Evolutionary conservation across 2,113 vertebrate species (phyloP).

Genomic region (Mesembrinibis cayennensis): DNA sequence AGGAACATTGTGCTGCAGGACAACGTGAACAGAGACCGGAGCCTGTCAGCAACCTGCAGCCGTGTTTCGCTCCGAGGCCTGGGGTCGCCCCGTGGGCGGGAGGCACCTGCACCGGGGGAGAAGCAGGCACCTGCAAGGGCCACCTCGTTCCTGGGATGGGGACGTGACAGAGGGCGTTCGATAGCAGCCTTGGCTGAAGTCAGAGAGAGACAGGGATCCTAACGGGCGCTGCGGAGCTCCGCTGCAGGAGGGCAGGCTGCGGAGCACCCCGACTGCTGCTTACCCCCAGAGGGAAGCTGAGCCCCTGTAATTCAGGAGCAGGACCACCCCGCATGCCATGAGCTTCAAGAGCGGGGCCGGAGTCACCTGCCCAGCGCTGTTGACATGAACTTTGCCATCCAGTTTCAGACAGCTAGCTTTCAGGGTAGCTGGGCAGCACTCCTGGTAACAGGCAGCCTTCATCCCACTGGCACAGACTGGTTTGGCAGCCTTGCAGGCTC

Average conservation of each 20-base stretch:
- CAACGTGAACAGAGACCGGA: rapidly evolving
- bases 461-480: constrained; percentile 26
- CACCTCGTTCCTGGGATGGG: neutral
- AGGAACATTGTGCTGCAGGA: neutral
- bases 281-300: neutral
- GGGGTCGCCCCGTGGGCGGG: rapidly evolving
- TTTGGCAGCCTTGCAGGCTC: constrained; percentile 63
- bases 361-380: neutral
- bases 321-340: neutral
- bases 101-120: neutral
- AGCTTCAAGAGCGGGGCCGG: neutral
- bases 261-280: rapidly evolving
- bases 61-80: rapidly evolving
- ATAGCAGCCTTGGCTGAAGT: neutral
- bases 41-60: neutral
- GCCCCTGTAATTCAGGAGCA: neutral
- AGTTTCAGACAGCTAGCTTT: constrained; percentile 76
- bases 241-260: neutral
- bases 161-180: rapidly evolving
- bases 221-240: rapidly evolving
- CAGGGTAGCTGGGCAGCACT: constrained; percentile 75
- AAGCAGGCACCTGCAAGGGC: neutral
- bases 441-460: constrained; percentile 67
- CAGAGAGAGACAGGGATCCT: neutral
- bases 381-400: constrained; percentile 74